Evolutionary conservation across 2,113 vertebrate species (phyloP).

Genomic region (Nothocercus julius): DNA sequence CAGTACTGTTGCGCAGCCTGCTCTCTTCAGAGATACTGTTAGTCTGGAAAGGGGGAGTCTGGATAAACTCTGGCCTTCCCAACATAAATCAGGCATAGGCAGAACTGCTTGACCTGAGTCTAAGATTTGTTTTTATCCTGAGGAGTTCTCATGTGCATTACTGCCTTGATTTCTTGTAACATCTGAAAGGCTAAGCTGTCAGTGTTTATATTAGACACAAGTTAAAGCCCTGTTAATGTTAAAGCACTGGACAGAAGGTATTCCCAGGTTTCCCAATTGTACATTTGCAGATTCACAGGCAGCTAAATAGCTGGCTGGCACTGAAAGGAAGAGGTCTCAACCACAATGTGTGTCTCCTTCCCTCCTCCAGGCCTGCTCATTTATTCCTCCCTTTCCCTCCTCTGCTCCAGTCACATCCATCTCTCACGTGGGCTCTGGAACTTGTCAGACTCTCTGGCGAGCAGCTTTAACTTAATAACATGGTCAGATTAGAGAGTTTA

Average conservation of each 20-base stretch:
- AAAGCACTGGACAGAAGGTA: not conserved
- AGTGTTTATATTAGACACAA: not conserved
- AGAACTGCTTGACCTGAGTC: not conserved
- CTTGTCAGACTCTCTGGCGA: constrained; percentile 2
- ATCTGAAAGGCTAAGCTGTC: not conserved
- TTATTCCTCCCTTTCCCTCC: not conserved
- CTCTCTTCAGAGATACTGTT: not conserved
- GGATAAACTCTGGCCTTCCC: not conserved
- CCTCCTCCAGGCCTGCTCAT: not conserved
- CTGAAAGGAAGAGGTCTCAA: not conserved
- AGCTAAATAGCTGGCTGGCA: not conserved
- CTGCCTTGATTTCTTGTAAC: not conserved
- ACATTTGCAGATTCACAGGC: not conserved
- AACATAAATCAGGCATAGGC: not conserved
- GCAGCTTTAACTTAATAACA: constrained; percentile 55
- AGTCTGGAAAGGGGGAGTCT: not conserved
- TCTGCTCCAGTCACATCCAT: constrained; percentile 23
- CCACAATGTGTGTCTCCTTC: not conserved
- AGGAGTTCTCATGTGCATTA: not conserved
- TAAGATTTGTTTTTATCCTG: not conserved
- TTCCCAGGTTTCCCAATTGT: not conserved
- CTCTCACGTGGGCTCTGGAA: constrained; percentile 44
- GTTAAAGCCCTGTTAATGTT: not conserved
- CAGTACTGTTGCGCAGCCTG: not conserved
- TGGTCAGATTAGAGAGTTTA: constrained; percentile 16